A percentile compares a stretch with the other conserved stretches of the same genome.
Evolutionary conservation across 2,888 invertebrate species (phyloP).

Genomic region (Euzophera pinguis): DNA sequence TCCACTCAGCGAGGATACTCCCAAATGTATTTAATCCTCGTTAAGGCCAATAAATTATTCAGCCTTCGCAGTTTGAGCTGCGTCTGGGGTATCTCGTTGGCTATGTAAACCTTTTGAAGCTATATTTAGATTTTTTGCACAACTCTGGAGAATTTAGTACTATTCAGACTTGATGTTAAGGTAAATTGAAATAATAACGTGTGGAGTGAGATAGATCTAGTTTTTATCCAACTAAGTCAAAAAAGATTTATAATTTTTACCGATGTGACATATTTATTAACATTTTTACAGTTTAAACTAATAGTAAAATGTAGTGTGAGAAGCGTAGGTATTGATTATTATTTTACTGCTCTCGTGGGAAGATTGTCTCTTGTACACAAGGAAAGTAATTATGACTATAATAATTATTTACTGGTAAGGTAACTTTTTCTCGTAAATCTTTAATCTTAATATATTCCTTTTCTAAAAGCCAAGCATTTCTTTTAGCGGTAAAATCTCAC

Average conservation of each 20-base stretch:
- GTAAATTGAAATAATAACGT: neutral
- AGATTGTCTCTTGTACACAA: no score
- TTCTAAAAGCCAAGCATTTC: neutral
- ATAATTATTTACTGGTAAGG: no score
- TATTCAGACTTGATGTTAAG: neutral
- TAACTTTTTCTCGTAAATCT: no score
- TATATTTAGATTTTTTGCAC: neutral
- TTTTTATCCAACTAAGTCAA: no score
- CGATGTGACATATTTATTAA: no score
- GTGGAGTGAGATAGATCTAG: no score
- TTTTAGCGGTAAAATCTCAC: neutral
- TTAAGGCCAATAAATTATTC: conserved; percentile 68
- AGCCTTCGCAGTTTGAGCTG: conserved; percentile 28
- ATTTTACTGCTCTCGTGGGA: no score
- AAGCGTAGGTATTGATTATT: no score
- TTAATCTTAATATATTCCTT: neutral
- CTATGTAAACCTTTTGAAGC: neutral
- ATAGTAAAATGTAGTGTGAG: no score
- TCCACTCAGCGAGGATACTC: conserved; percentile 34
- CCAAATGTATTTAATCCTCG: conserved; percentile 59
- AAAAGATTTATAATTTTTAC: no score
- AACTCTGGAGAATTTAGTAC: neutral
- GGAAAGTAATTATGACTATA: no score
- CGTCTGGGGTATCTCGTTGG: conserved; percentile 10
- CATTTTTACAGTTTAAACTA: no score